Evolutionary conservation across 2,888 invertebrate genomes (phyloP), one percentile per base, ranked within the genome.

Genomic region (Anaspis maculata): DNA sequence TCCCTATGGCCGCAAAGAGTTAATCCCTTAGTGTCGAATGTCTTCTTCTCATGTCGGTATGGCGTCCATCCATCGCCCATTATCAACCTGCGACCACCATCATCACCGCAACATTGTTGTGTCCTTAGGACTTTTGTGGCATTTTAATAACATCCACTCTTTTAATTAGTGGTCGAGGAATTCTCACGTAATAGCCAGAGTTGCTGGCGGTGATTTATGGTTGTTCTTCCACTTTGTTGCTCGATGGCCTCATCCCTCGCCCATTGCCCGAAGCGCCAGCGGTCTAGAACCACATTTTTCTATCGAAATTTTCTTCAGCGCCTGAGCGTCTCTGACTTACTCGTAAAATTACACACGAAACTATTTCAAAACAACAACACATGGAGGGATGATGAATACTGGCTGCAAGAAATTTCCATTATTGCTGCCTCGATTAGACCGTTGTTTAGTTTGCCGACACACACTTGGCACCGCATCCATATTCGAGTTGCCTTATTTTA

Each of bases 131-230:
- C 45, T 48, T 47, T 52, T 49, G 49, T 48, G 53, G 51, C 44
- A 52, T 54, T 55, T 55, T 55, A 52, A 55, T 53, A 51, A 49
- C 49, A 46, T n/a, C n/a, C n/a, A n/a, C n/a, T n/a, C 34, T 53
- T 52, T 53, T 54, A 53, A 54, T 53, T 54, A 51, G 46, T 42
- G 49, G 43, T 41, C 41, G 34, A 45, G 41, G 41, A 40, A 45
- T 51, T 49, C 48, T 47, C 51, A 46, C 32, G 37, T 37, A 37
- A 37, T 32, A 37, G 32, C 25, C 32, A 25, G 31, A 31, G 36
- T 31, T 30, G 34, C 29, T 34, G 26, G 19, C 26, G 15, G 31
- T 36, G 36, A 36, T 36, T 36, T 36, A 36, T 31, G 36, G 22
- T 23, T 10, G 26, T 24, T 25, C 28, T 24, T 28, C 9, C 19